Base-by-base conservation (phyloP, 2,888 invertebrate species). In the Chaetogeoica ovagalla region DNA sequence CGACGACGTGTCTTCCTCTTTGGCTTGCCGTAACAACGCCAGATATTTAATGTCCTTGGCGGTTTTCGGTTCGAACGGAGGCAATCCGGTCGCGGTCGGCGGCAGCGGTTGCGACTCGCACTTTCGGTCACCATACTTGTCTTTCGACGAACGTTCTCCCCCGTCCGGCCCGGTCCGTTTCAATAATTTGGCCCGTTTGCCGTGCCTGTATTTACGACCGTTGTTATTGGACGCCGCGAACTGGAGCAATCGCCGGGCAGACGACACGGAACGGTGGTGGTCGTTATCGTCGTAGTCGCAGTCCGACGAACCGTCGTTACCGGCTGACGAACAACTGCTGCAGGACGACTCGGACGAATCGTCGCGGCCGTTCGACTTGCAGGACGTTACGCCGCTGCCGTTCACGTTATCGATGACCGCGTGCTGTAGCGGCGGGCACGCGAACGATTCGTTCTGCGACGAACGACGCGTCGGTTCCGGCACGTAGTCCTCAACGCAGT, bases 31-130 rank as follows among this genome's bases (percentile, higher is more conserved):
- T 85, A 95, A 91, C 84, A 95, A 92, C 0, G 94, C 94, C 72
- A 94, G 86, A 85, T 95, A 95, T 85, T 95, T 95, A 77, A 90
- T 89, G 85, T 95, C 95, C 84, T 93, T 94, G 74, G 94, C 94
- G 0, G 95, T 95, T 86, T 93, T 94, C 0, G 94, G 93, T 83
- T 90, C 89, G 83, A 95, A 92, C 2, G 89, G 88, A 0, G 79
- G 79, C 55, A 79, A 39, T 15, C 60, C 62, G 11, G 30, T 63
- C 71, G 15, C 55, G 17, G 55, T 9, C 7, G 30, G 0, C n/a
- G 72, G 30, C 21, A 66, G 19, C 19, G 21, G n/a, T 17, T 7
- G 19, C 39, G 30, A 23, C 13, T 1, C 13, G 11, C 60, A 59
- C 37, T 2, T n/a, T 15, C 21, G 9, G 7, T 15, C 4, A 43